Evolutionary conservation across 1,140 invertebrate genomes (phyloP).

Genomic region (Anoplolepis gracilipes): DNA sequence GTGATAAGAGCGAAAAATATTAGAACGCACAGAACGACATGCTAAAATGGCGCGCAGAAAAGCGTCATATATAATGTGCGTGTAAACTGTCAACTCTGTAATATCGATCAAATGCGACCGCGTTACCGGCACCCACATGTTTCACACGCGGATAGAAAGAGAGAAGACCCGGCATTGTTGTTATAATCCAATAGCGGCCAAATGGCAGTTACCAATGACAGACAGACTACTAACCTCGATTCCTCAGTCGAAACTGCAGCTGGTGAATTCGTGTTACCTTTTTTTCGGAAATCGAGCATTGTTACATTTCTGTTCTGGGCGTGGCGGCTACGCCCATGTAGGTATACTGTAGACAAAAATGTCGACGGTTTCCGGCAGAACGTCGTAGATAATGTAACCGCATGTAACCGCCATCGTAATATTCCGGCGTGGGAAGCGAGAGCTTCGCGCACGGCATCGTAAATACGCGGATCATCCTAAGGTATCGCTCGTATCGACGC

Average conservation of each 20-base stretch:
- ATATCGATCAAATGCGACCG: slow-evolving; percentile 63
- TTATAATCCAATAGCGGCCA: slow-evolving; percentile 62
- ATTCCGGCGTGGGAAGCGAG: slow-evolving; percentile 40
- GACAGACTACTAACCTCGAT: slow-evolving; percentile 58
- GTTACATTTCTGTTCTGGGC: slow-evolving; percentile 28
- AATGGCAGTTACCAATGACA: slow-evolving; percentile 46
- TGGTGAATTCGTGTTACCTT: slow-evolving; percentile 36
- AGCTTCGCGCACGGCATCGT: slow-evolving; percentile 11
- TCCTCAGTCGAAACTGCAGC: slow-evolving; percentile 45
- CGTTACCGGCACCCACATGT: slow-evolving; percentile 60
- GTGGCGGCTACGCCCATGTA: slow-evolving; percentile 51
- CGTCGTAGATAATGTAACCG: slow-evolving; percentile 53
- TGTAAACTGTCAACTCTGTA: slow-evolving; percentile 55
- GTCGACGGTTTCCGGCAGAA: slow-evolving; percentile 53
- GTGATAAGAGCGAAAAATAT: background rate
- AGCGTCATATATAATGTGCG: slow-evolving; percentile 50
- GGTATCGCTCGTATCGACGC: slow-evolving; percentile 1
- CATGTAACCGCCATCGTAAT: slow-evolving; percentile 27
- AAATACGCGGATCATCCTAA: slow-evolving; percentile 53
- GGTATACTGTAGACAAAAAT: slow-evolving; percentile 35
- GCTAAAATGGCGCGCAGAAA: slow-evolving; percentile 50
- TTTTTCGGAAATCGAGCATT: slow-evolving; percentile 52
- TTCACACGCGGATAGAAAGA: slow-evolving; percentile 52
- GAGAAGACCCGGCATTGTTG: slow-evolving; percentile 51
- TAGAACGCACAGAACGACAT: slow-evolving; percentile 23